Conservation (phyloP, 2,113 vertebrate genomes). For the Prietella phreatophila region DNA sequence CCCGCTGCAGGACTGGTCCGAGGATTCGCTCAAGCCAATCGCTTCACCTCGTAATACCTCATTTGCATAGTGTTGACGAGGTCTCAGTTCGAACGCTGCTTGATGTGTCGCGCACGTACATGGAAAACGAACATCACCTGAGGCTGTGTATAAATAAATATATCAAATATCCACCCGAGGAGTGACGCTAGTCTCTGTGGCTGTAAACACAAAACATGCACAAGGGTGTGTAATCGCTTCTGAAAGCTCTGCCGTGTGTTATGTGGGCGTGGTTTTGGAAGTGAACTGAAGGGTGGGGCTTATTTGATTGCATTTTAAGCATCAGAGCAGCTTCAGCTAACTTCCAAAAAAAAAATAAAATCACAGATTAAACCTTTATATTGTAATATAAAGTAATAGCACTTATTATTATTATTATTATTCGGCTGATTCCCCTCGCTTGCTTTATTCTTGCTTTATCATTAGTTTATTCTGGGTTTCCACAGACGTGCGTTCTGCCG, state of each 20-base stretch:
- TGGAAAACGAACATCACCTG: background rate
- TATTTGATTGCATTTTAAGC: background rate
- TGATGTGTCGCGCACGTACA: background rate
- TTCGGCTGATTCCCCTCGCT: background rate
- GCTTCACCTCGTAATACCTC: too few species aligned
- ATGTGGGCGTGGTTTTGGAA: background rate
- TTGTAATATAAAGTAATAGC: too few species aligned
- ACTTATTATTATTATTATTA: background rate
- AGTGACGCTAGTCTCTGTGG: background rate
- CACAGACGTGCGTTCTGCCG: constrained; percentile 11
- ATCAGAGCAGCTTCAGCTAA: background rate
- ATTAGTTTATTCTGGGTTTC: background rate
- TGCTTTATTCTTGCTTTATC: background rate
- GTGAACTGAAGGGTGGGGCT: background rate
- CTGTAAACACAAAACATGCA: background rate
- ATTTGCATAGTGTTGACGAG: too few species aligned
- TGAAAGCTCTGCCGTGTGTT: background rate
- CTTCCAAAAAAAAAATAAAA: background rate
- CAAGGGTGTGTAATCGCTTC: background rate
- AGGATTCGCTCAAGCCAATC: too few species aligned
- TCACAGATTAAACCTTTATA: too few species aligned
- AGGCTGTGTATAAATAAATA: too few species aligned
- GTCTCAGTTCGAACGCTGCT: background rate
- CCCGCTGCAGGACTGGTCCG: too few species aligned
- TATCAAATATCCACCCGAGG: background rate